Evolutionary conservation across 1,140 invertebrate species (phyloP).

Genomic region (Meloidogyne floridensis): DNA sequence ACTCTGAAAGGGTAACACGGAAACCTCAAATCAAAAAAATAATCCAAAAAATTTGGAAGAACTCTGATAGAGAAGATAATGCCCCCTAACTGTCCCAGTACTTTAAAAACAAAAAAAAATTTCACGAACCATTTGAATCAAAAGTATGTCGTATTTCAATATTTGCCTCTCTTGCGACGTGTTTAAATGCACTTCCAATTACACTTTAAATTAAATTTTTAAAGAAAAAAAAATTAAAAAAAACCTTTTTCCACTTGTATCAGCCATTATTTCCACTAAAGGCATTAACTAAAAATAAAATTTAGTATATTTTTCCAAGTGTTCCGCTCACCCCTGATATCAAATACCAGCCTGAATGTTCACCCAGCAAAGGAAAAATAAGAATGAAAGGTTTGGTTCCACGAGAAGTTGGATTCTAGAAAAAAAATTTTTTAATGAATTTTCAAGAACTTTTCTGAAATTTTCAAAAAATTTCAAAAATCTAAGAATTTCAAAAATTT

Average conservation of each 20-base stretch:
- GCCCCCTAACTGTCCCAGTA: no score
- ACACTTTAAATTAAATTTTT: slow-evolving; percentile 28
- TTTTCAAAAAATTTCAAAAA: no score
- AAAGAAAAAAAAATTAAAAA: background rate
- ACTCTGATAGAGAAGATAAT: no score
- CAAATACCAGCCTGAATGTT: slow-evolving; percentile 16
- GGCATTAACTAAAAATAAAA: slow-evolving; percentile 32
- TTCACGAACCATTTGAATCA: slow-evolving; percentile 33
- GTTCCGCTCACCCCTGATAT: background rate
- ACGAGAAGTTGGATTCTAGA: slow-evolving; percentile 30
- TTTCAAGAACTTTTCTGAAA: no score
- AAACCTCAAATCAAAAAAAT: no score
- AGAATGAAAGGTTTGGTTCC: slow-evolving; percentile 35
- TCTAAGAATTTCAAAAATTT: no score
- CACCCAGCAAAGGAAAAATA: slow-evolving; percentile 24
- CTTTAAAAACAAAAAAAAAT: background rate
- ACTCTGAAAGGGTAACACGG: no score
- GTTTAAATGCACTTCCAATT: slow-evolving; percentile 36
- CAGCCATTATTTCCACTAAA: slow-evolving; percentile 31
- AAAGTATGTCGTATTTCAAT: slow-evolving; percentile 37
- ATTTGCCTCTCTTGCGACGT: slow-evolving; percentile 29
- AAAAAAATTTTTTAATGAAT: background rate
- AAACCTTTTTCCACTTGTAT: slow-evolving; percentile 34
- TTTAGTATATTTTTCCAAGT: background rate
- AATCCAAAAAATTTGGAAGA: no score